phyloP scores from a whole-genome alignment of 53 echinoderm and acorn worm species.

The Echinarachnius parma region DNA sequence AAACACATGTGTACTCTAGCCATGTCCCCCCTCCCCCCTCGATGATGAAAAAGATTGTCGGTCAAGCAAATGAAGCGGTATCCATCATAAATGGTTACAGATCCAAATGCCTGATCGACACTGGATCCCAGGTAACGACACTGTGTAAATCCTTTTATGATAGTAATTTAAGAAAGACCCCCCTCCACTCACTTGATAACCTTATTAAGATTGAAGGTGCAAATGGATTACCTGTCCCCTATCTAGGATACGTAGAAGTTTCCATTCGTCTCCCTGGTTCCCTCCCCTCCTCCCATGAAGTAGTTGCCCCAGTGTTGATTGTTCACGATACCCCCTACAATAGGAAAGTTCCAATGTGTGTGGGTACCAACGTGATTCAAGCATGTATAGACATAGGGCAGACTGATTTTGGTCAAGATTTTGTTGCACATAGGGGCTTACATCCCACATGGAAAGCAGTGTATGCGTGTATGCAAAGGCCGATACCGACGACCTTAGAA shows the following conservation, averaged over 20 bases:
- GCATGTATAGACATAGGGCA: not conserved
- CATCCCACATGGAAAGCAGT: not conserved
- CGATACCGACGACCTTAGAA: not conserved
- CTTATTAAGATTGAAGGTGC: slow-evolving; percentile 21
- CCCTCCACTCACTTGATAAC: not conserved
- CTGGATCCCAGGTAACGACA: slow-evolving; percentile 20
- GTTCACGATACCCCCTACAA: slow-evolving; percentile 35
- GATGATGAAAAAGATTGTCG: slow-evolving; percentile 1
- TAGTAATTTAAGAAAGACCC: not conserved
- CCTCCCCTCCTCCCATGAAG: no score
- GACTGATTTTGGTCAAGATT: no score
- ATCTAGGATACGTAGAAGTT: slow-evolving; percentile 24
- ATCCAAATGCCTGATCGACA: slow-evolving; percentile 16
- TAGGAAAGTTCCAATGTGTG: slow-evolving; percentile 26
- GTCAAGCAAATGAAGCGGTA: slow-evolving; percentile 22
- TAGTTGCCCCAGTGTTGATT: slow-evolving; percentile 27
- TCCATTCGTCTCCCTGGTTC: slow-evolving; percentile 11
- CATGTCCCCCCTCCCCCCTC: not conserved
- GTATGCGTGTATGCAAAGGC: slow-evolving; percentile 7
- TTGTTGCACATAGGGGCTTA: no score
- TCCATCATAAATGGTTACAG: not conserved
- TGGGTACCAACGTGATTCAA: slow-evolving; percentile 37
- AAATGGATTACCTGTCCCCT: slow-evolving; percentile 18
- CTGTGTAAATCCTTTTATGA: slow-evolving; percentile 2
- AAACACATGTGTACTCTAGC: no score